phyloP scores from a whole-genome alignment of 2,888 invertebrate species.

The Lacanobia wlatinum region DNA sequence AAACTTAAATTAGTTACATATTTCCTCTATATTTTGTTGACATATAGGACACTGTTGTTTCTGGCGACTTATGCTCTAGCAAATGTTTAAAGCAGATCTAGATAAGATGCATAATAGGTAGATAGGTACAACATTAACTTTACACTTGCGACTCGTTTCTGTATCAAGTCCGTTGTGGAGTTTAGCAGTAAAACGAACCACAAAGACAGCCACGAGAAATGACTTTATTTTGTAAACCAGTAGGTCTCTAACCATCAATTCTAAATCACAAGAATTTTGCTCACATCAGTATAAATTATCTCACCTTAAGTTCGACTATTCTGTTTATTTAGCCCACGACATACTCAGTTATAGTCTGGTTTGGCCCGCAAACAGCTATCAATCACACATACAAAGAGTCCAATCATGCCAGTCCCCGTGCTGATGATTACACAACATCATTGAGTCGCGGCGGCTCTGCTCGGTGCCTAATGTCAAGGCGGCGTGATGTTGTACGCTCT shows the following conservation, averaged over 20 bases:
- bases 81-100: background rate
- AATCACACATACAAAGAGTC: slow-evolving; percentile 58
- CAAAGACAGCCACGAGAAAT: background rate
- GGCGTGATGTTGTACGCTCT: slow-evolving; percentile 34
- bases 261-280: slow-evolving; percentile 4
- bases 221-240: background rate
- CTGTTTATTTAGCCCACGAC: slow-evolving; percentile 30
- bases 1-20: slow-evolving; percentile 48
- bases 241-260: background rate
- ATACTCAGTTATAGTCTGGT: slow-evolving; percentile 13
- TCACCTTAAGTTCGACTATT: background rate
- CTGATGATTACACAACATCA: slow-evolving; percentile 55
- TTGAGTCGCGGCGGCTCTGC: slow-evolving; percentile 50
- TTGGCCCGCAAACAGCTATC: slow-evolving; percentile 47
- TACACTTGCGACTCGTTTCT: background rate
- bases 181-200: background rate
- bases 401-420: slow-evolving; percentile 44
- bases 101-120: no score
- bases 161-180: no score
- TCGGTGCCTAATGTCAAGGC: slow-evolving; percentile 63
- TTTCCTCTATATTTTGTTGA: slow-evolving; percentile 38
- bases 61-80: background rate
- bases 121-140: no score
- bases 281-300: background rate
- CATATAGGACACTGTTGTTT: background rate